These are phyloP conservation scores for Meta bourneti DNA, from an alignment of 2,888 invertebrate genomes.

Conservation along the genomic window DNA sequence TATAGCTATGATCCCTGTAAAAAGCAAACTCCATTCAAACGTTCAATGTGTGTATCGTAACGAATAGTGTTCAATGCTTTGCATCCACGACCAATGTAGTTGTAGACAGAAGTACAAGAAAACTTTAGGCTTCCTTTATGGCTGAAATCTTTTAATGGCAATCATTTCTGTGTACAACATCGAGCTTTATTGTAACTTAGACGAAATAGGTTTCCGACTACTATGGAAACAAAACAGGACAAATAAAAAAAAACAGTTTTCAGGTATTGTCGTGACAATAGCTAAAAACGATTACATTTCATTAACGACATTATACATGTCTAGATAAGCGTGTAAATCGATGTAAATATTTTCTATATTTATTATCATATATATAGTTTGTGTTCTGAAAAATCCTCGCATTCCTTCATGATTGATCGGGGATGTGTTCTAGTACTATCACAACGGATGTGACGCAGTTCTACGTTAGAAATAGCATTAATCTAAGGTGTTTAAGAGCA, in stretches of 20 bases:
- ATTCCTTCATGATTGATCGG: slow-evolving; percentile 5
- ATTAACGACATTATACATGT: slow-evolving; percentile 27
- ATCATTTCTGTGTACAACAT: slow-evolving; percentile 73
- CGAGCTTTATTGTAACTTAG: slow-evolving; percentile 71
- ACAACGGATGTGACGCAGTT: not conserved
- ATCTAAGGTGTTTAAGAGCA: not conserved
- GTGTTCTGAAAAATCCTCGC: slow-evolving; percentile 42
- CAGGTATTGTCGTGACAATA: not conserved
- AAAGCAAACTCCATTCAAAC: not conserved
- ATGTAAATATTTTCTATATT: slow-evolving; percentile 72
- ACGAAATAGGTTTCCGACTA: slow-evolving; percentile 15
- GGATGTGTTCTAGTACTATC: not conserved
- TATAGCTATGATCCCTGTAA: not conserved
- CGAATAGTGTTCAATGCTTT: not conserved
- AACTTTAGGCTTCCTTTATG: slow-evolving; percentile 56
- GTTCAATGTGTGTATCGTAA: not conserved
- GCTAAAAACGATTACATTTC: not conserved
- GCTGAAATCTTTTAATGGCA: slow-evolving; percentile 65
- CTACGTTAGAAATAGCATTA: not conserved
- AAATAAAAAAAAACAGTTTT: slow-evolving; percentile 1
- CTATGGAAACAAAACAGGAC: slow-evolving; percentile 5
- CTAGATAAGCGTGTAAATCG: slow-evolving; percentile 60
- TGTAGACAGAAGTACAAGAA: slow-evolving; percentile 30
- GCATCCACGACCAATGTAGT: slow-evolving; percentile 33
- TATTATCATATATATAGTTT: slow-evolving; percentile 66